Evolutionary conservation across 2,113 vertebrate species (phyloP), one percentile per base, ranked within the genome.

Genomic region (Capricornis sumatraensis): DNA sequence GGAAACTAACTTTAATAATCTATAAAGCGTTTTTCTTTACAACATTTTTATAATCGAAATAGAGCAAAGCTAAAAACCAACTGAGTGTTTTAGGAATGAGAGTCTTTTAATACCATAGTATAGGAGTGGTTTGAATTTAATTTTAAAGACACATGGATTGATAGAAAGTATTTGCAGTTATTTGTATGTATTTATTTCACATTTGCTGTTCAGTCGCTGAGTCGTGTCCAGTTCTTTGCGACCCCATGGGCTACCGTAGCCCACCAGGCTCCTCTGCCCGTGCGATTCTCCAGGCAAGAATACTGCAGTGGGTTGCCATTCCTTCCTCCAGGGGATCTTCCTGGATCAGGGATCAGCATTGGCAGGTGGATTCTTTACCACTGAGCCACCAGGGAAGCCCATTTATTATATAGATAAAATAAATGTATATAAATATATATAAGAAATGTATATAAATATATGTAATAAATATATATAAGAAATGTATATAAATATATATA

Each of bases 81-180:
- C 62, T 82, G 87, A 87, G 36, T 94, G 28, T 96, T 94, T 90
- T 79, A 53, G 36, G 76, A 85, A 91, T 84, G 82, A 94, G 43
- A 57, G n/a, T 7, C 60, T 90, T 94, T 97, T 92, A 76, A 94
- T 23, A 50, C 14, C 30, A n/a, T 28, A 90, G 95, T 47, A 40
- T 53, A 86, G 71, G 52, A 95, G 81, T 67, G 19, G 10, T 47
- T 47, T 96, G 11, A 96, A 36, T 92, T 88, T 64, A 50, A 52
- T 96, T 87, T 96, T 95, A 28, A 96, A 93, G 76, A 83, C 94
- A 76, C 62, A 76, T 52, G 81, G 79, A 58, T 96, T 87, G 76
- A 89, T 62, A 91, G 45, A 89, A 96, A 83, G 76, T 21, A 96
- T 53, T 87, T 82, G 30, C 7, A 57, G 13, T 86, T 96, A 15